Base-by-base conservation (phyloP, 2,113 vertebrate species). In the Aspidoscelis tigris region DNA sequence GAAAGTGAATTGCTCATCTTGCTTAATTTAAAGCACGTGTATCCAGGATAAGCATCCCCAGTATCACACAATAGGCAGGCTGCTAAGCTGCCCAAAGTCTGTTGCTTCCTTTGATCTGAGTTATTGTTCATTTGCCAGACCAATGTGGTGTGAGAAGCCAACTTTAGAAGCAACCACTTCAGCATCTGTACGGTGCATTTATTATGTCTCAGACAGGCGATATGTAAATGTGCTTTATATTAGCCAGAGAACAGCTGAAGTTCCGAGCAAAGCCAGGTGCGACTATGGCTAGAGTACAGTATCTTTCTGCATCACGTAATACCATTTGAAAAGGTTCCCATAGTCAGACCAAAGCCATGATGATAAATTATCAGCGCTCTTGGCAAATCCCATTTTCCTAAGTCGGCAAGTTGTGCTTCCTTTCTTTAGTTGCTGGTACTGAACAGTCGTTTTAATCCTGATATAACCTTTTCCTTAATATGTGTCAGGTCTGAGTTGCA, bases 91-190 rank as follows among this genome's bases (percentile, higher is more conserved):
- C 8, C 9, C 41, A 73, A 89, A 71, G 82, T 22, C 58, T n/a
- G 44, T 84, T 76, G 76, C 21, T 85, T 14, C 70, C 83, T 91
- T 91, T 88, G 75, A 86, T 91, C 75, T 47, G 41, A 1, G 10
- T 81, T 81, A 61, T 80, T 92, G 76, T 84, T 86, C 39, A 84
- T 90, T 70, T 87, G 61, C 84, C 78, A 87, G 87, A 68, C 76
- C 88, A 69, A 85, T 41, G 12, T 24, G 82, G 24, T 14, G 0
- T 71, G 47, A 82, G 78, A 87, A 88, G 81, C 39, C 81, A 92
- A 26, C 53, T 79, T 64, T 83, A 85, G 71, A 33, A 85, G 64
- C 12, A 61, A 90, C 20, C 69, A 53, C 72, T 82, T 85, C 21
- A 55, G 50, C 82, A 91, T 20, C 3, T 64, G 61, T 61, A 84